Base-by-base conservation (phyloP, 2,797 vertebrate genomes). In the Adelosebastes latens region DNA sequence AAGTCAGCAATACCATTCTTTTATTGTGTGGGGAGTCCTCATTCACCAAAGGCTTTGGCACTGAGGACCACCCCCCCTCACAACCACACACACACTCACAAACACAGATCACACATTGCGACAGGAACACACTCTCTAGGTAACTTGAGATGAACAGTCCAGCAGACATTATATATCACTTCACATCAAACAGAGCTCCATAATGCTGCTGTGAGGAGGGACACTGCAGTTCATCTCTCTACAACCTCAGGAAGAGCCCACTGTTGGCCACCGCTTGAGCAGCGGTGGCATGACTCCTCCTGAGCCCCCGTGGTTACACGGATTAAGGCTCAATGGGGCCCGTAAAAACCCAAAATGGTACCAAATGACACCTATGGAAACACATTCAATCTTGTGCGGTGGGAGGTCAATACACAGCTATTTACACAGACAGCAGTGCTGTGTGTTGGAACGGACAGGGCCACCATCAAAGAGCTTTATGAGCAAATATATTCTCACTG, bases 401-500 rank as follows among this genome's bases (percentile, higher is more conserved):
- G 85, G 89, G 90, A 90, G 92, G 90, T 91, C 88, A 93, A 92
- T 90, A 91, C 78, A 77, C 77, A 87, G 87, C 64, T 94, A 91
- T 95, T 95, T 93, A 94, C 86, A 87, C 87, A 94, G 94, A 94
- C 90, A 88, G 87, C 83, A 79, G 89, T 74, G 74, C 79, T 31
- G 84, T 67, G 83, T 81, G 84, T 72, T 87, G 84, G 78, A 89
- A 88, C 56, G 13, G 92, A 94, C 93, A 86, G 89, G 93, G 93
- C 95, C 94, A 95, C 94, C 94, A 87, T 95, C 93, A 94, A 93
- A 93, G 93, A 84, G 82, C 87, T 95, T 95, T 95, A 95, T 86
- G 90, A 93, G 90, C 91, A 91, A 92, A 94, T 92, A 93, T 92
- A 93, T 93, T 94, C 92, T 92, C 89, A 89, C 90, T 87, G 85